phyloP scores from a whole-genome alignment of 1,140 invertebrate genomes.

The Listronotus bonariensis region DNA sequence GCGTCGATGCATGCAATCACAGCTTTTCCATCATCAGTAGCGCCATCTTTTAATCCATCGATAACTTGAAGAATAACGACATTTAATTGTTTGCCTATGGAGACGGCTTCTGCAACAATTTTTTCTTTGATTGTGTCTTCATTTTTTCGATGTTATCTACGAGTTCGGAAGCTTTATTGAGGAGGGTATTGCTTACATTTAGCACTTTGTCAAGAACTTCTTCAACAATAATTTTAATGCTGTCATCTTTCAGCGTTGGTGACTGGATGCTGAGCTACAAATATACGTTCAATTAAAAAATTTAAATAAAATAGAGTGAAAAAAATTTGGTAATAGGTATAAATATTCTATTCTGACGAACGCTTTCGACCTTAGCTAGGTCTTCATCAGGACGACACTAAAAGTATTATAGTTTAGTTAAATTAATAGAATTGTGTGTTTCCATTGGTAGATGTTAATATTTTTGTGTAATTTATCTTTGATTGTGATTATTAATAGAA shows the following conservation, averaged over 20 bases:
- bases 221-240: neutral
- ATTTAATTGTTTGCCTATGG: neutral
- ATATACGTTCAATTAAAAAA: no score
- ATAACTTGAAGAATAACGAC: neutral
- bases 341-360: no score
- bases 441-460: no score
- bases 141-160: constrained; percentile 5
- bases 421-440: no score
- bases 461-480: no score
- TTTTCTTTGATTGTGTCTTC: constrained; percentile 1
- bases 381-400: no score
- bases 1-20: neutral
- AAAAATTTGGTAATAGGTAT: no score
- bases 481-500: no score
- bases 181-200: neutral
- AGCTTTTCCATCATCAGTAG: neutral
- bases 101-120: neutral
- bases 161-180: neutral
- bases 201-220: neutral
- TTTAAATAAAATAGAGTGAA: no score
- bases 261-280: no score
- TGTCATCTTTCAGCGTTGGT: neutral
- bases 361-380: no score
- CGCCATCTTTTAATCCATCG: neutral
- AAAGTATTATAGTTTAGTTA: no score